Evolutionary conservation across 2,113 vertebrate genomes (phyloP).

Genomic region (Plestiodon gilberti): DNA sequence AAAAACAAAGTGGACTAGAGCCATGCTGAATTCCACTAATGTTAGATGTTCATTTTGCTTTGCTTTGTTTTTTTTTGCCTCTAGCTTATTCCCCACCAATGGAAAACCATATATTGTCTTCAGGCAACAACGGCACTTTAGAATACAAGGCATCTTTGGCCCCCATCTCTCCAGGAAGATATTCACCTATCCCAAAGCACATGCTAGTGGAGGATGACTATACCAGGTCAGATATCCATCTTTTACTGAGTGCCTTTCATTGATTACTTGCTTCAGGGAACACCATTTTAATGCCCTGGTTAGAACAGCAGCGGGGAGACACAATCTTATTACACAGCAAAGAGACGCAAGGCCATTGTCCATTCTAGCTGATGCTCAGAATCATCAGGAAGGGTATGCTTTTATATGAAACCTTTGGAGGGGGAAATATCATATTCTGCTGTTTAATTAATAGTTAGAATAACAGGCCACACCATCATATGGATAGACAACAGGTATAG

Average conservation of each 20-base stretch:
- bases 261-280: neutral
- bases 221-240: slow-evolving; percentile 89
- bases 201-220: slow-evolving; percentile 94
- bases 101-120: slow-evolving; percentile 92
- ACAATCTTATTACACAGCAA: neutral
- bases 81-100: slow-evolving; percentile 92
- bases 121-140: slow-evolving; percentile 92
- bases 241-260: slow-evolving; percentile 45
- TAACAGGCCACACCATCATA: neutral
- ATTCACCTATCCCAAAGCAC: slow-evolving; percentile 94
- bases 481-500: neutral
- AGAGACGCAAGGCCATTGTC: neutral
- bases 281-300: neutral
- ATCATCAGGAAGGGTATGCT: neutral
- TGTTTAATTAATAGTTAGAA: slow-evolving; percentile 24
- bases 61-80: too few relatives aligned
- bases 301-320: neutral
- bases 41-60: slow-evolving; percentile 10
- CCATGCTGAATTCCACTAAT: slow-evolving; percentile 7
- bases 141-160: slow-evolving; percentile 92
- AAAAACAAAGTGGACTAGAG: neutral
- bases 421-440: slow-evolving; percentile 15
- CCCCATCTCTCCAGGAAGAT: slow-evolving; percentile 91
- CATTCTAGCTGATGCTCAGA: neutral
- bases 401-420: slow-evolving; percentile 9